phyloP scores from a whole-genome alignment of 1,140 invertebrate species.

The Antheraea pernyi region DNA sequence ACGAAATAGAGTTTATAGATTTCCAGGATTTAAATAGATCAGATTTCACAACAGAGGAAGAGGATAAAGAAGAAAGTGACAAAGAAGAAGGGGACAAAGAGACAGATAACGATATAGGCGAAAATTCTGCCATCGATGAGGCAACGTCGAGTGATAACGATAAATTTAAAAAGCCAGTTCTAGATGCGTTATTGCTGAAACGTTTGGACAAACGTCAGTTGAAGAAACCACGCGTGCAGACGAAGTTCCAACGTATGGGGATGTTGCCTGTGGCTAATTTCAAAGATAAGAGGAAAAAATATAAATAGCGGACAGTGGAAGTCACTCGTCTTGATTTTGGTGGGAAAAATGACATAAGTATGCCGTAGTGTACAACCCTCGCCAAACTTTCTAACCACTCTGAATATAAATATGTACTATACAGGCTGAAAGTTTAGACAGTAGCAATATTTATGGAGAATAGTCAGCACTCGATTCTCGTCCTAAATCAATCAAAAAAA shows the following conservation, averaged over 20 bases:
- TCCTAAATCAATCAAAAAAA: too few species aligned
- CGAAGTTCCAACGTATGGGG: conserved; percentile 45
- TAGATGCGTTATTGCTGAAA: not conserved
- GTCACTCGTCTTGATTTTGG: not conserved
- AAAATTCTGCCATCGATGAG: not conserved
- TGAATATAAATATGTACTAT: too few species aligned
- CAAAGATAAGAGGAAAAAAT: conserved; percentile 15
- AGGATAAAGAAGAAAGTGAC: not conserved
- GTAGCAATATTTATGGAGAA: too few species aligned
- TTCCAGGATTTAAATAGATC: not conserved
- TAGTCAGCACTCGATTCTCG: too few species aligned
- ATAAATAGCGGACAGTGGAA: not conserved
- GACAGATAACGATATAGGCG: too few species aligned
- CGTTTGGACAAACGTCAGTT: conserved; percentile 21
- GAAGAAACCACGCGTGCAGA: conserved; percentile 37
- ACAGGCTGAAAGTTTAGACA: too few species aligned
- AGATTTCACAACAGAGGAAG: not conserved
- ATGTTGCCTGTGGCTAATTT: conserved; percentile 43
- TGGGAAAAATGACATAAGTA: too few species aligned
- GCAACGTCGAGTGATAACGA: conserved; percentile 2
- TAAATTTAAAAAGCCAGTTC: not conserved
- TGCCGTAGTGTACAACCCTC: too few species aligned
- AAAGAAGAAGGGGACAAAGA: too few species aligned
- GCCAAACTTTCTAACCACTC: too few species aligned
- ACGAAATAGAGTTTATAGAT: conserved; percentile 38